phyloP scores from a whole-genome alignment of 2,888 invertebrate species.

The Carabus problematicus region DNA sequence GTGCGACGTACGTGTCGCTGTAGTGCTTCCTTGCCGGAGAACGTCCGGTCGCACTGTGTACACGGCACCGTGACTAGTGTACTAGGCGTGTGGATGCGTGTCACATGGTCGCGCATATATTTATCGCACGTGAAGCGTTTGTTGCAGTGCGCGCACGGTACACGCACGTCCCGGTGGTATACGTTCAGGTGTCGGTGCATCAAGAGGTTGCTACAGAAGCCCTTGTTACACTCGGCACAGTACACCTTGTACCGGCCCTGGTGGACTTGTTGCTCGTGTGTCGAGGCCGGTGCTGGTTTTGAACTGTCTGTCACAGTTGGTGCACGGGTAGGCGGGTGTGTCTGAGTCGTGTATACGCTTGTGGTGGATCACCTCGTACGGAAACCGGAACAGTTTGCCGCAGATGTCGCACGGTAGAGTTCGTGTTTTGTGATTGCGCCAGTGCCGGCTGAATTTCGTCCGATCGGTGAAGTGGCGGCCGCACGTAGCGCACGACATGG shows the following conservation, averaged over 20 bases:
- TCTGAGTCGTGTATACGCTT: neutral
- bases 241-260: no score
- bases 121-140: conserved; percentile 47
- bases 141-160: conserved; percentile 47
- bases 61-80: conserved; percentile 49
- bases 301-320: neutral
- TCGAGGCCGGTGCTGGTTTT: neutral
- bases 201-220: conserved; percentile 45
- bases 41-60: conserved; percentile 58
- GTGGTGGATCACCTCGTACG: neutral
- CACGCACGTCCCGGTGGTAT: conserved; percentile 45
- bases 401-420: neutral
- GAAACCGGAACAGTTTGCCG: neutral
- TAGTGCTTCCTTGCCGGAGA: neutral
- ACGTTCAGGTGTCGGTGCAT: conserved; percentile 44
- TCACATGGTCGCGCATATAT: no score
- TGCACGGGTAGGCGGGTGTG: neutral
- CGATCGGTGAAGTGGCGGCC: conserved; percentile 62
- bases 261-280: neutral
- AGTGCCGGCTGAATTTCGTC: conserved; percentile 63
- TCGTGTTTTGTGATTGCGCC: conserved; percentile 54
- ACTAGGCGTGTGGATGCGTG: neutral
- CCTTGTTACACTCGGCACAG: conserved; percentile 38
- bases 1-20: no score
- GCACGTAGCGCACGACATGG: neutral